These are phyloP conservation scores for Sebastolobus alascanus DNA, from an alignment of 2,797 vertebrate species.

Conservation along the genomic window DNA sequence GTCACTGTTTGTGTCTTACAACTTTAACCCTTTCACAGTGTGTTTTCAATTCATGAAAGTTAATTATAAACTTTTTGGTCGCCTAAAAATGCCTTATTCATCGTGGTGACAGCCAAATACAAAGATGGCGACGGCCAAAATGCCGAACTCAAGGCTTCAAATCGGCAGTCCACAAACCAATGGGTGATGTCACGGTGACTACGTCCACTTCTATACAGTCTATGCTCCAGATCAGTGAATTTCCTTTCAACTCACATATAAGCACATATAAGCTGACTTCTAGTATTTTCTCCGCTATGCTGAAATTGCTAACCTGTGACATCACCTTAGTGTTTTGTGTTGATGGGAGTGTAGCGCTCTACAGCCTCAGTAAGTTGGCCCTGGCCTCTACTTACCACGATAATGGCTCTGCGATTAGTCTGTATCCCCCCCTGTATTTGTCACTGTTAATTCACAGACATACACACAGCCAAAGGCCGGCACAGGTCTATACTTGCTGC, in stretches of 20 bases:
- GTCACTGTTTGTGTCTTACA: too few relatives aligned
- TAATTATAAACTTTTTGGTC: too few relatives aligned
- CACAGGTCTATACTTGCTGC: slow-evolving; percentile 73
- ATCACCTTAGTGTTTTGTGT: slow-evolving; percentile 53
- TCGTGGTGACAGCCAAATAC: too few relatives aligned
- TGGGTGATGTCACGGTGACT: too few relatives aligned
- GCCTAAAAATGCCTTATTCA: too few relatives aligned
- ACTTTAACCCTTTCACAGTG: too few relatives aligned
- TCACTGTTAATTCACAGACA: slow-evolving; percentile 57
- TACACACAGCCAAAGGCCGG: slow-evolving; percentile 45
- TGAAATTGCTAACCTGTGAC: slow-evolving; percentile 57
- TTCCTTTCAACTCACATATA: not conserved
- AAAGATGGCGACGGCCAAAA: too few relatives aligned
- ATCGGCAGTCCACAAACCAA: too few relatives aligned
- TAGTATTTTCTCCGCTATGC: slow-evolving; percentile 15
- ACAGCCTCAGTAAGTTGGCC: slow-evolving; percentile 34
- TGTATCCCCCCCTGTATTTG: slow-evolving; percentile 69
- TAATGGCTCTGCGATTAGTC: slow-evolving; percentile 72
- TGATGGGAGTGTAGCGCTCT: slow-evolving; percentile 42
- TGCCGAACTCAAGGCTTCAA: too few relatives aligned
- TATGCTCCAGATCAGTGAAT: not conserved
- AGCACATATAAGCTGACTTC: not conserved
- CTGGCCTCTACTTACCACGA: slow-evolving; percentile 77
- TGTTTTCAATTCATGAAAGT: too few relatives aligned
- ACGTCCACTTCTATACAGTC: too few relatives aligned